Evolutionary conservation across 2,888 invertebrate genomes (phyloP).

Genomic region (Sabellastarte sp.): DNA sequence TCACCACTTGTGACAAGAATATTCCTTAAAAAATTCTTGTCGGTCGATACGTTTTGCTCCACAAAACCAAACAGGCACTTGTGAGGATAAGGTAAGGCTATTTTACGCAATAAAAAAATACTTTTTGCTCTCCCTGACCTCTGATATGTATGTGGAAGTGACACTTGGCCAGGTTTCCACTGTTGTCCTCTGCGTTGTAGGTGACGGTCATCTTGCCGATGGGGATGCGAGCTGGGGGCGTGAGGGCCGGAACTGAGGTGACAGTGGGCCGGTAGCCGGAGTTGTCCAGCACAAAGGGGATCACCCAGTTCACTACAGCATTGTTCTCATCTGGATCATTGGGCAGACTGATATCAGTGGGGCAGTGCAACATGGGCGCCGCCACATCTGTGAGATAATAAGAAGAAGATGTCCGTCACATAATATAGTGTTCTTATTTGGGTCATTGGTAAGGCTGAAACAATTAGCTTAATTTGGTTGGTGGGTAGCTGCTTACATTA

Average conservation of each 20-base stretch:
- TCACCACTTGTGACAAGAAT: too few species aligned
- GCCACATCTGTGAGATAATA: constrained; percentile 62
- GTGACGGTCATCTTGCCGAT: constrained; percentile 66
- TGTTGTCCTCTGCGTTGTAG: constrained; percentile 68
- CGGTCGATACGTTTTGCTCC: too few species aligned
- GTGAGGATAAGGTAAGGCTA: too few species aligned
- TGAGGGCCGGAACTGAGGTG: constrained; percentile 66
- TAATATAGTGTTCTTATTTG: too few species aligned
- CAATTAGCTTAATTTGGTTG: too few species aligned
- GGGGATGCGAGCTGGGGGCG: constrained; percentile 64
- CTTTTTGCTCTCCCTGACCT: too few species aligned
- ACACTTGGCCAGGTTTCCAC: constrained; percentile 67
- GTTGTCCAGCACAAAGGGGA: constrained; percentile 65
- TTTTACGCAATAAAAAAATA: too few species aligned
- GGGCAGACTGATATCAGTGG: constrained; percentile 62
- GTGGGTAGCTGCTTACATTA: too few species aligned
- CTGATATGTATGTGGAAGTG: constrained; percentile 65
- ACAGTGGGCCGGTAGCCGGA: constrained; percentile 64
- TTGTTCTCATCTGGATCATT: constrained; percentile 63
- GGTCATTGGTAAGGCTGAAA: too few species aligned
- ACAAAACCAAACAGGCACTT: too few species aligned
- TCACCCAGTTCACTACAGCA: constrained; percentile 64
- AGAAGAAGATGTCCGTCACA: too few species aligned
- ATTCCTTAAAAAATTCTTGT: too few species aligned
- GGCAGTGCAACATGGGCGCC: constrained; percentile 66